Conservation (phyloP, 2,113 vertebrate genomes). For the Rhagologus leucostigma region DNA sequence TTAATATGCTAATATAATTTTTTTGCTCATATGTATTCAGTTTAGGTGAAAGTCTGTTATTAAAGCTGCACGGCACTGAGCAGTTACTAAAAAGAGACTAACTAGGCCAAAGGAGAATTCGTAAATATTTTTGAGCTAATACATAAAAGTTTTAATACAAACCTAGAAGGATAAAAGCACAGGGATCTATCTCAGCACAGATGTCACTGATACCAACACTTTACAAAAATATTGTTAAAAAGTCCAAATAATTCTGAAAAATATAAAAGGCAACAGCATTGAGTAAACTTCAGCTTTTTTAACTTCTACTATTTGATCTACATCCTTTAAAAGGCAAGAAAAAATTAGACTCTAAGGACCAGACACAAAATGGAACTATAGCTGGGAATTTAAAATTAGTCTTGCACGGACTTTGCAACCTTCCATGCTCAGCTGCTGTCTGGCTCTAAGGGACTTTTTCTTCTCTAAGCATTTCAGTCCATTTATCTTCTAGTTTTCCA, state of each 20-base stretch:
- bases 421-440: neutral
- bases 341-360: neutral
- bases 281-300: neutral
- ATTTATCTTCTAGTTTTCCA: neutral
- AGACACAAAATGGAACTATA: neutral
- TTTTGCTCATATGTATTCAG: neutral
- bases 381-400: neutral
- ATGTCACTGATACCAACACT: neutral
- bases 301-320: neutral
- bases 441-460: neutral
- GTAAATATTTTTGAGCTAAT: constrained; percentile 35
- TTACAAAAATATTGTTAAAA: neutral
- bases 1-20: neutral
- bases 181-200: neutral
- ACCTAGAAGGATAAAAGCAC: constrained; percentile 9
- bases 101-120: neutral
- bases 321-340: neutral
- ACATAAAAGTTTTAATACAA: constrained; percentile 13
- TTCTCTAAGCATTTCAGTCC: neutral
- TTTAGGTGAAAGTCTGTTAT: neutral
- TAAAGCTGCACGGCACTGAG: neutral
- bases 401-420: neutral
- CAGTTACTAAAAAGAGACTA: neutral
- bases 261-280: neutral
- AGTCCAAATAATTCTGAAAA: neutral